A percentile compares a stretch with the other conserved stretches of the same genome.
Conservation (phyloP, 2,888 invertebrate species). For the Pseudoips prasinana region DNA sequence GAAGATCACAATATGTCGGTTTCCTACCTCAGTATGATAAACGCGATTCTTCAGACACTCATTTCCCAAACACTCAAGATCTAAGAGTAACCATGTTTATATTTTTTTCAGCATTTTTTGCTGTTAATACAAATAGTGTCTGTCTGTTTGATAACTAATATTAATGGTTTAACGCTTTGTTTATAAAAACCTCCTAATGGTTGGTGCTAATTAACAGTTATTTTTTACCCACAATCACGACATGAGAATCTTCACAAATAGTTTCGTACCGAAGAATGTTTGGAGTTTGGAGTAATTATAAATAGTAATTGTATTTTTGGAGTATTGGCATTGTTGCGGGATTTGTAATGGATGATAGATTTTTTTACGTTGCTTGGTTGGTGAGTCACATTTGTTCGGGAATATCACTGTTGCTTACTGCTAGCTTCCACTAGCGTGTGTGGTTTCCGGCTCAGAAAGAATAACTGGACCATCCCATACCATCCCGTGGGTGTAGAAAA, state of each 20-base stretch:
- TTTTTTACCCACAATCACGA: slow-evolving; percentile 13
- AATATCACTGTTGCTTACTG: too few species aligned
- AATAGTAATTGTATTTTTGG: too few species aligned
- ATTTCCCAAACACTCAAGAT: slow-evolving; percentile 2
- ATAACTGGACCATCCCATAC: too few species aligned
- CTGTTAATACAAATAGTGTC: slow-evolving; percentile 29
- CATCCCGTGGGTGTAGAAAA: too few species aligned
- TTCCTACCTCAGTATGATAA: slow-evolving; percentile 1
- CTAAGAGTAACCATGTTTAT: slow-evolving; percentile 25
- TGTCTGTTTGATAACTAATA: slow-evolving; percentile 40
- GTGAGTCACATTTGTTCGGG: too few species aligned
- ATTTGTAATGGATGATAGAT: too few species aligned
- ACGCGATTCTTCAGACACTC: slow-evolving; percentile 1
- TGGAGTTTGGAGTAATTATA: too few species aligned
- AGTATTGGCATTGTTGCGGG: too few species aligned
- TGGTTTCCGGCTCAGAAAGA: too few species aligned
- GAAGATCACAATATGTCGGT: slow-evolving; percentile 10
- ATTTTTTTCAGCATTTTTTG: slow-evolving; percentile 30
- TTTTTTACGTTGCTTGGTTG: too few species aligned
- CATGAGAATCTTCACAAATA: slow-evolving; percentile 11
- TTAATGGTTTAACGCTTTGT: slow-evolving; percentile 42
- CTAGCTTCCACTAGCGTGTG: too few species aligned
- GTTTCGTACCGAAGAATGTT: too few species aligned
- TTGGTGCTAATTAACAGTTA: slow-evolving; percentile 30
- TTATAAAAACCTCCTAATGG: slow-evolving; percentile 44